Evolutionary conservation across 2,797 vertebrate species (phyloP), one percentile per base, ranked within the genome.

Genomic region (Gallinago stenura): DNA sequence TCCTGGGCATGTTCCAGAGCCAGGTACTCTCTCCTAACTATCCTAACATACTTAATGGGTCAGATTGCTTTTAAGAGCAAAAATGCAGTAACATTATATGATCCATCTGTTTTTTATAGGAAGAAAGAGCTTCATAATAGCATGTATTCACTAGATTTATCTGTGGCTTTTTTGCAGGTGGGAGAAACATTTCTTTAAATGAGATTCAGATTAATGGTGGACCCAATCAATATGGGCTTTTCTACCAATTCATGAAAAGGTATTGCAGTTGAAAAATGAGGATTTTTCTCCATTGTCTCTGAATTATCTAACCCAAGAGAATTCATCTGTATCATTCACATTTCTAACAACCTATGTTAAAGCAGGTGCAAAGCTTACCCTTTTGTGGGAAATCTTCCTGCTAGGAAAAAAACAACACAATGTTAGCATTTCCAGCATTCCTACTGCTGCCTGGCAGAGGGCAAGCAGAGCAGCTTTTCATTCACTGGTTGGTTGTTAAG

Each of bases 281-380:
- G 12, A 21, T 85, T 92, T 93, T 87, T 68, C 51, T 80, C 54
- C 33, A 33, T 48, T 12, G 39, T 79, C 43, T 64, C 56, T 73
- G 77, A 87, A 68, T 93, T 92, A 80, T 62, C 26, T 87, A 68
- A 50, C 92, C 89, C 71, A 71, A 43, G 82, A 77, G 66, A 73
- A 82, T 87, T 94, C 1, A 56, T 73, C 43, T 92, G 24, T 35
- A 50, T 37, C 60, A 41, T 70, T 84, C n/a, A 15, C 0, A 0
- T 64, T 90, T 73, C 31, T 80, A 89, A 83, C 10, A 73, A 35
- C 12, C 37, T 65, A 8, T 70, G 7, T 24, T 83, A 85, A 70
- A 83, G 58, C 91, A 96, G 73, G 71, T 92, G 86, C 76, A 87
- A 90, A 68, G 31, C 22, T 61, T 43, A 50, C 12, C 15, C 53